phyloP scores from a whole-genome alignment of 2,113 vertebrate species.

The Grammomys surdaster region DNA sequence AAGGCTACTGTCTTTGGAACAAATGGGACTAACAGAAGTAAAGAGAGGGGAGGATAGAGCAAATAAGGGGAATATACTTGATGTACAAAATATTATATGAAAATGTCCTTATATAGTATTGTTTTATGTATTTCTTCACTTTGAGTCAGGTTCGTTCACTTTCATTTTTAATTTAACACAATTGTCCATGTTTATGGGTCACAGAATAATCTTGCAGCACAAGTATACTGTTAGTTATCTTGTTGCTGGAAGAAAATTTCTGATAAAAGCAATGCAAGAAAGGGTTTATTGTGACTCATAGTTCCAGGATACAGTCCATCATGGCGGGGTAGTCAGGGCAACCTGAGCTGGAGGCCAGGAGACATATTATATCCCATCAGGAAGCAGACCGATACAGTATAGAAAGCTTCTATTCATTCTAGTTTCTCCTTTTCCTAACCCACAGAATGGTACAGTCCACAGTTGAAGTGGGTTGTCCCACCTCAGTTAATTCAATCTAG shows the following conservation, averaged over 20 bases:
- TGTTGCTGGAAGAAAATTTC: background rate
- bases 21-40: background rate
- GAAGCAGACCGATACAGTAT: too few species aligned
- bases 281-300: background rate
- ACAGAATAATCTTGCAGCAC: background rate
- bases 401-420: background rate
- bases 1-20: background rate
- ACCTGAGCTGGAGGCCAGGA: background rate
- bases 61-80: background rate
- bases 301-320: background rate
- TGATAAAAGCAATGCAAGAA: background rate
- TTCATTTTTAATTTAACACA: background rate
- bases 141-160: background rate
- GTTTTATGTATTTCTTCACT: background rate
- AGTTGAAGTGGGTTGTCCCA: background rate
- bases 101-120: background rate
- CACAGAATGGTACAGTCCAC: background rate
- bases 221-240: background rate
- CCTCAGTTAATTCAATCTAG: background rate
- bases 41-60: background rate
- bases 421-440: background rate
- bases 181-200: background rate
- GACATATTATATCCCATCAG: too few species aligned
- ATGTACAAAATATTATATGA: background rate
- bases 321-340: background rate